phyloP scores from a whole-genome alignment of 1,140 invertebrate species.

The Ridgeia piscesae region DNA sequence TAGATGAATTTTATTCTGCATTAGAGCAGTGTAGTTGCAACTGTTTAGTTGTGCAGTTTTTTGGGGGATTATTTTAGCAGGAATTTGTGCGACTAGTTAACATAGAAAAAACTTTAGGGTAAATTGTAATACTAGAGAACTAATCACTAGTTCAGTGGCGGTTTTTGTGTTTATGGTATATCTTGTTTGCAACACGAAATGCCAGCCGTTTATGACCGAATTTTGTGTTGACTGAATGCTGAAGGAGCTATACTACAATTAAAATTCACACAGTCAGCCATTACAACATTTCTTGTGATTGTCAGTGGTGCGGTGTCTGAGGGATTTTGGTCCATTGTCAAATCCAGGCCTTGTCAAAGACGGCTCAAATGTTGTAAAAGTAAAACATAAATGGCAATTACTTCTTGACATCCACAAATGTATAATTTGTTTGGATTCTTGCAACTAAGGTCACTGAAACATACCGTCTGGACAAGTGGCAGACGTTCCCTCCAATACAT shows the following conservation, averaged over 20 bases:
- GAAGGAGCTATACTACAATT: neutral
- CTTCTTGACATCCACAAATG: no score
- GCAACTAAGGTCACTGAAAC: no score
- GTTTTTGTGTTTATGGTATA: neutral
- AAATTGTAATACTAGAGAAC: neutral
- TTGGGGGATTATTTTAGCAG: no score
- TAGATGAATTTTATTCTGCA: neutral
- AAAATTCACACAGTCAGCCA: neutral
- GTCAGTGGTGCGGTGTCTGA: no score
- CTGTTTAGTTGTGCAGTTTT: neutral
- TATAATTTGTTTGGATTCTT: no score
- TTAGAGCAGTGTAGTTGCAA: neutral
- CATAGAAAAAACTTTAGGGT: neutral
- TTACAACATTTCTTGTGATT: neutral
- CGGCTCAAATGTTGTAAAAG: neutral
- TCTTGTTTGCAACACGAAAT: neutral
- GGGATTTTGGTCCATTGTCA: neutral
- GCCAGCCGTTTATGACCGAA: neutral
- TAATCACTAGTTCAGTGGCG: neutral
- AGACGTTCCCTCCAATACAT: no score
- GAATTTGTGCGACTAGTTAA: no score
- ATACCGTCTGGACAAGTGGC: no score
- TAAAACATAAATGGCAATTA: neutral
- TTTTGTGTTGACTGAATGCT: neutral
- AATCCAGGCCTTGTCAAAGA: neutral